A percentile compares a stretch with the other conserved stretches of the same genome.
phyloP scores from a whole-genome alignment of 1,140 invertebrate species.

The Scylla paramamosain region DNA sequence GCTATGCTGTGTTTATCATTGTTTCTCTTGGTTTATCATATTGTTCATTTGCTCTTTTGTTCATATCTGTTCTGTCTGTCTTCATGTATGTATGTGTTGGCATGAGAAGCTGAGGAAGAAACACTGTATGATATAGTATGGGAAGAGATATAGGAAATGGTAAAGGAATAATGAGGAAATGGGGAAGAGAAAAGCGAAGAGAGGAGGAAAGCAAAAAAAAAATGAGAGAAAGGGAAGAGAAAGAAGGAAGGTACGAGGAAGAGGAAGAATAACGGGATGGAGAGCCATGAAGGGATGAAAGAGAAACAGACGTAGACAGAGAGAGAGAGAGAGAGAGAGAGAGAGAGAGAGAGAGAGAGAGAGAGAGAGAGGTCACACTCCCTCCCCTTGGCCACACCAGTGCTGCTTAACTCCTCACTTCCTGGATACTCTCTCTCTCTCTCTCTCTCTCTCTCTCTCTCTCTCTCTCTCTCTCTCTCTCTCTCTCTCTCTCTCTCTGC shows the following conservation, averaged over 20 bases:
- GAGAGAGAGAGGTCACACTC: neutral
- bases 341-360: too few species aligned
- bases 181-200: neutral
- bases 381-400: neutral
- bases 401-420: conserved; percentile 2
- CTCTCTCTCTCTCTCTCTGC: neutral
- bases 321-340: too few species aligned
- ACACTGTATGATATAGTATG: neutral
- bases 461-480: conserved; percentile 20
- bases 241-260: neutral
- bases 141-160: neutral
- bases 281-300: neutral
- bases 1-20: too few species aligned
- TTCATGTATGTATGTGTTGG: neutral
- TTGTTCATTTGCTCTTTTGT: neutral
- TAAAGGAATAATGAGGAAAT: neutral
- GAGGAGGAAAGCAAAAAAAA: neutral
- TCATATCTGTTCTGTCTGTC: neutral
- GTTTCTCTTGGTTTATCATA: too few species aligned
- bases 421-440: neutral
- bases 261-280: neutral
- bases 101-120: neutral
- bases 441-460: conserved; percentile 20
- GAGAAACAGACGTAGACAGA: neutral
- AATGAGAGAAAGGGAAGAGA: neutral